Percentiles rank a stretch among this genome's conserved stretches.
Evolutionary conservation across 2,888 invertebrate species (phyloP).

Genomic region (Phalera bucephala): DNA sequence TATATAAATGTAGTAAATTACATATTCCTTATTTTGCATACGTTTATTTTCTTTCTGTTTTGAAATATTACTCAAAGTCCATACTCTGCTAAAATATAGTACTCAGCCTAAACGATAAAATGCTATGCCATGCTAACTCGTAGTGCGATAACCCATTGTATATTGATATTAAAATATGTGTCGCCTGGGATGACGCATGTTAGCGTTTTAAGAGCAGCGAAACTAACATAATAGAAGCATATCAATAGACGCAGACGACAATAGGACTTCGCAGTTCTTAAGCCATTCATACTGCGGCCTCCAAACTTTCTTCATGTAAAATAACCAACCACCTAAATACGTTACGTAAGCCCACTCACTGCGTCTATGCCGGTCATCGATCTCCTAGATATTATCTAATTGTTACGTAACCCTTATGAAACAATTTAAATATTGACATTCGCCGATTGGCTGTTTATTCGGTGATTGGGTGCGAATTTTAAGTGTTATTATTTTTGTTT

Average conservation of each 20-base stretch:
- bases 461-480: conserved; percentile 20
- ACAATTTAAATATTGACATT: conserved; percentile 57
- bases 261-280: conserved; percentile 21
- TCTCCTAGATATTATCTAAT: conserved; percentile 66
- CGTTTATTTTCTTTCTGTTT: too few species aligned
- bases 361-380: conserved; percentile 46
- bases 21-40: too few species aligned
- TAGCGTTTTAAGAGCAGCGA: conserved; percentile 13
- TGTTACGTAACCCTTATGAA: conserved; percentile 59
- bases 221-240: conserved; percentile 12
- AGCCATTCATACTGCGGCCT: conserved; percentile 14
- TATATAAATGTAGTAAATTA: too few species aligned
- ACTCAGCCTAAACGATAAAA: too few species aligned
- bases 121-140: too few species aligned
- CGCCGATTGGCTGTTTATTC: conserved; percentile 30
- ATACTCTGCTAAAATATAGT: too few species aligned
- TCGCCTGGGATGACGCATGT: not conserved
- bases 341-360: conserved; percentile 59
- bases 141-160: too few species aligned
- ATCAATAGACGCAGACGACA: conserved; percentile 11
- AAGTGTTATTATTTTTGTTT: conserved; percentile 12
- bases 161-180: not conserved
- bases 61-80: too few species aligned
- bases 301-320: conserved; percentile 53
- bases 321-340: conserved; percentile 37